Evolutionary conservation across 30 jellyfish, hydroid and myxozoan genomes (phyloP).

Genomic region (Haliclystus octoradiatus): DNA sequence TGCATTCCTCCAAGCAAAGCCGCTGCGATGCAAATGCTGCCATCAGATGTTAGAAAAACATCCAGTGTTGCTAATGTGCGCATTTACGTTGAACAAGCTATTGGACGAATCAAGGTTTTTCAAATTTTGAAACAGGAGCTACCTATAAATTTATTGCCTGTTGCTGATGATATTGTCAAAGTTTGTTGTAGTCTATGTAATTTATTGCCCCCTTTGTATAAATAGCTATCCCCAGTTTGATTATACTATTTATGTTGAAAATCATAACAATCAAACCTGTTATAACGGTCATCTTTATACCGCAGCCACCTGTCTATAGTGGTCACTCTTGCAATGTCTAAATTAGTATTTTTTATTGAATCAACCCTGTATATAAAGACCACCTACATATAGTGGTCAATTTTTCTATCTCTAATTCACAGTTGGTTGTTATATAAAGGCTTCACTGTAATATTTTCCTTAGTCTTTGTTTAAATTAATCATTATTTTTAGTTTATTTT

Average conservation of each 20-base stretch:
- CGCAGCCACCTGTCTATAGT: not conserved
- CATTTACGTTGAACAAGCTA: slow-evolving; percentile 43
- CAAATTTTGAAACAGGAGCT: slow-evolving; percentile 5
- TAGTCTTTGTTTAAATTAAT: not conserved
- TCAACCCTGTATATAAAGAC: not conserved
- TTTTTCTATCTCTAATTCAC: too few relatives aligned
- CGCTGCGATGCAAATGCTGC: slow-evolving; percentile 7
- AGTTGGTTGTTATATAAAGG: too few relatives aligned
- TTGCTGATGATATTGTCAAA: slow-evolving; percentile 11
- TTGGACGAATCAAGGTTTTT: slow-evolving; percentile 8
- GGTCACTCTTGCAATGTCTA: not conserved
- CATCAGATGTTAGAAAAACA: slow-evolving; percentile 22
- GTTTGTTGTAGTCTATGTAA: slow-evolving; percentile 14
- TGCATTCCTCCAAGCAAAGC: slow-evolving; percentile 25
- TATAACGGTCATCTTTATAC: too few relatives aligned
- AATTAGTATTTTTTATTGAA: too few relatives aligned
- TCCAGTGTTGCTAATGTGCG: slow-evolving; percentile 32
- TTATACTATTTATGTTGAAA: too few relatives aligned
- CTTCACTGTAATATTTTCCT: too few relatives aligned
- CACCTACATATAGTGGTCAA: too few relatives aligned
- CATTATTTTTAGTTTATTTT: not conserved
- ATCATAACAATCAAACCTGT: too few relatives aligned
- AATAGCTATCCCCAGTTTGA: too few relatives aligned
- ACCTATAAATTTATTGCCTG: slow-evolving; percentile 5
- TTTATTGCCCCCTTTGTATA: not conserved